Conservation (phyloP, 2,888 invertebrate genomes). For the Deladenus siricidicola region DNA sequence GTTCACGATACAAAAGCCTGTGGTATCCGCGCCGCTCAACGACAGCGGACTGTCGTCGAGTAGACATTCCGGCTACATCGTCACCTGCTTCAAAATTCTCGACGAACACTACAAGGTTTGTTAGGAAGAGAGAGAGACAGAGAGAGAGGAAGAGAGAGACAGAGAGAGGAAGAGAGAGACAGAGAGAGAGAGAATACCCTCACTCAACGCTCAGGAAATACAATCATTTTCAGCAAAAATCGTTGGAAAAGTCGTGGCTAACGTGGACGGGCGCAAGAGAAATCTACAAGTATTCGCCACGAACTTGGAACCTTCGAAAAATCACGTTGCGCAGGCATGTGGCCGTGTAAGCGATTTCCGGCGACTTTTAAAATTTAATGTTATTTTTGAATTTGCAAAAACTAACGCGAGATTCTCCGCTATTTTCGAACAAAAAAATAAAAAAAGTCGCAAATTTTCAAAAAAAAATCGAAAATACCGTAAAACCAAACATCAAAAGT, state of each 20-base stretch:
- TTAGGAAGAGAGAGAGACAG: not conserved
- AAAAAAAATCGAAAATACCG: too few species aligned
- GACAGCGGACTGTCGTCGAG: slow-evolving; percentile 35
- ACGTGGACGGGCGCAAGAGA: slow-evolving; percentile 50
- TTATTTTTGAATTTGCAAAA: too few species aligned
- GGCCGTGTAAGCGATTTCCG: slow-evolving; percentile 24
- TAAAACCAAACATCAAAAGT: too few species aligned
- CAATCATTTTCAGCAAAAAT: slow-evolving; percentile 11
- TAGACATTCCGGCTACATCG: slow-evolving; percentile 48
- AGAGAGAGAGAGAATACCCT: too few species aligned
- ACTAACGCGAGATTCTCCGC: too few species aligned
- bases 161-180: too few species aligned
- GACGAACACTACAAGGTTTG: slow-evolving; percentile 24
- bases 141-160: too few species aligned
- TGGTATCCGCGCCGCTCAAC: not conserved
- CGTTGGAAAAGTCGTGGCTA: slow-evolving; percentile 46
- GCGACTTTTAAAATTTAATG: too few species aligned
- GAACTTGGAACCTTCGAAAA: slow-evolving; percentile 43
- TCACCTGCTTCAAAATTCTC: slow-evolving; percentile 45
- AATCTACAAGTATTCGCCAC: slow-evolving; percentile 50
- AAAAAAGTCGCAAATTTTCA: too few species aligned
- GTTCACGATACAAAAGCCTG: slow-evolving; percentile 38
- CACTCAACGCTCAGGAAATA: not conserved
- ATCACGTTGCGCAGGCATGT: slow-evolving; percentile 41
- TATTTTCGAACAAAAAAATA: too few species aligned